Evolutionary conservation across 2,888 invertebrate genomes (phyloP).

Genomic region (Elysia crispata): DNA sequence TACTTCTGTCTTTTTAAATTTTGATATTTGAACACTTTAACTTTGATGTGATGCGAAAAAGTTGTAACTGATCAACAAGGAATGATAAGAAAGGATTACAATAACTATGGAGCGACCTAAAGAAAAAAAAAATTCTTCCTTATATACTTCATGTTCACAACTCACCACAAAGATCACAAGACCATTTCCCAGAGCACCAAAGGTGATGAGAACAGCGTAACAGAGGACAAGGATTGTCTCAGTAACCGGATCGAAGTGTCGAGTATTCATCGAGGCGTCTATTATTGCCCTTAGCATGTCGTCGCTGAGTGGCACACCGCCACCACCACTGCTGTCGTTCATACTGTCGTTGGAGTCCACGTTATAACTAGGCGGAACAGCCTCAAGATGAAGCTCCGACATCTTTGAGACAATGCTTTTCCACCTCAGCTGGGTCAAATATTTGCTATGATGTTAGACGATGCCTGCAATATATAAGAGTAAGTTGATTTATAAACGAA

Average conservation of each 20-base stretch:
- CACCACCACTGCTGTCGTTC: too few relatives aligned
- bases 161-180: conserved; percentile 84
- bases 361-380: not conserved
- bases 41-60: too few relatives aligned
- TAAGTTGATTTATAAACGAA: too few relatives aligned
- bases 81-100: too few relatives aligned
- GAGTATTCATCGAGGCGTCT: conserved; percentile 36
- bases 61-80: too few relatives aligned
- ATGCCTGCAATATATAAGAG: too few relatives aligned
- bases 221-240: conserved; percentile 66
- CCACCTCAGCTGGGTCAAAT: too few relatives aligned
- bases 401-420: not conserved
- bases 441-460: too few relatives aligned
- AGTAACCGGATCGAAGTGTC: conserved; percentile 60
- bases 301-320: too few relatives aligned
- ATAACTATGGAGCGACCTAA: not conserved
- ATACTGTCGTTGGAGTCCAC: conserved; percentile 2
- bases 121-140: not conserved
- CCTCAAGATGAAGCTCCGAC: conserved; percentile 14
- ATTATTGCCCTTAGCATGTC: conserved; percentile 15
- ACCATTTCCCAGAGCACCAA: conserved; percentile 91
- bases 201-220: conserved; percentile 82
- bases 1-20: not conserved
- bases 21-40: too few relatives aligned
- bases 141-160: not conserved